A percentile compares a stretch with the other conserved stretches of the same genome.
phyloP scores from a whole-genome alignment of 2,888 invertebrate genomes.

The Leptinotarsa peninsularis region DNA sequence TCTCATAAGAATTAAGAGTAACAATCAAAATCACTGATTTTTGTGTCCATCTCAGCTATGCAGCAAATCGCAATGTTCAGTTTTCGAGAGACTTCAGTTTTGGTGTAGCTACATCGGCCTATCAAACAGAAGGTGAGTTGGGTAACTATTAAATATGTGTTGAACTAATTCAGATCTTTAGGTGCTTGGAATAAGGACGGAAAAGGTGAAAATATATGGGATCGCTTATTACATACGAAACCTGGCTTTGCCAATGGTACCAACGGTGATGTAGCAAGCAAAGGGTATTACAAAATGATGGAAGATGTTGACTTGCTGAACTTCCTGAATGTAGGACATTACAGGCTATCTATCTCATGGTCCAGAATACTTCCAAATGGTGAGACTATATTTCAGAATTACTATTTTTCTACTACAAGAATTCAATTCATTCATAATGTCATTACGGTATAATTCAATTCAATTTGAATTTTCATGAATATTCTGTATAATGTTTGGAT shows the following conservation, averaged over 20 bases:
- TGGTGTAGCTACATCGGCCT: neutral
- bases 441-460: no score
- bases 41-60: neutral
- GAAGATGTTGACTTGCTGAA: constrained; percentile 72
- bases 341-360: constrained; percentile 47
- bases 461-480: no score
- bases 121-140: neutral
- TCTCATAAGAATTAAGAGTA: neutral
- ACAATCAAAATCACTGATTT: neutral
- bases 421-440: no score
- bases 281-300: constrained; percentile 74
- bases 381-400: neutral
- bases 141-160: neutral
- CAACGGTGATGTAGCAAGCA: constrained; percentile 74
- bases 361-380: constrained; percentile 67
- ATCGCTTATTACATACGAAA: constrained; percentile 69
- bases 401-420: no score
- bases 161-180: constrained; percentile 5
- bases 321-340: constrained; percentile 68
- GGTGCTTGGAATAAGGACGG: constrained; percentile 60
- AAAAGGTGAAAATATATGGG: constrained; percentile 77
- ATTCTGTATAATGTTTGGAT: no score
- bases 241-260: constrained; percentile 66
- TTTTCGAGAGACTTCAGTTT: neutral
- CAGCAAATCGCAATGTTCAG: neutral